These are phyloP conservation scores for Uloborus diversus DNA, from an alignment of 1,140 invertebrate species.

Conservation along the genomic window DNA sequence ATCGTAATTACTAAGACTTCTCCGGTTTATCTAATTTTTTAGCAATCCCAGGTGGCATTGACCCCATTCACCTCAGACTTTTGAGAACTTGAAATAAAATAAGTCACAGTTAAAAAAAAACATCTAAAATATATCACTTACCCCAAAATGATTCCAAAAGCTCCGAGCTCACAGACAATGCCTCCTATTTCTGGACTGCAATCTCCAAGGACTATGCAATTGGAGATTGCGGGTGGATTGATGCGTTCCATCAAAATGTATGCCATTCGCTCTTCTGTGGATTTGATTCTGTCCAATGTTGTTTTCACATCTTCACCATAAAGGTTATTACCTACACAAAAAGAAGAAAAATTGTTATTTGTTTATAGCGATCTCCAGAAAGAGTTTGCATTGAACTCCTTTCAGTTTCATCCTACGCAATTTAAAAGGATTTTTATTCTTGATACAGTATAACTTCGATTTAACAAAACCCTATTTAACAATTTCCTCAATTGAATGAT, in stretches of 20 bases:
- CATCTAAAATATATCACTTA: constrained; percentile 65
- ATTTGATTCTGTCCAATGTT: constrained; percentile 72
- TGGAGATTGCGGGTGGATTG: constrained; percentile 77
- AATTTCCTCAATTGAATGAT: no score
- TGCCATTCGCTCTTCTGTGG: constrained; percentile 75
- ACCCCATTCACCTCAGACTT: no score
- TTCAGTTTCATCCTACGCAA: neutral
- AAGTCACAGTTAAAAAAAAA: neutral
- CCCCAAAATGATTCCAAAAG: constrained; percentile 93
- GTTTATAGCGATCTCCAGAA: no score
- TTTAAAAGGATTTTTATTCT: neutral
- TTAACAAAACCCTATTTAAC: no score
- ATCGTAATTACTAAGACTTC: no score
- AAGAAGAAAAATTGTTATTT: neutral
- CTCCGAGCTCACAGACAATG: constrained; percentile 90
- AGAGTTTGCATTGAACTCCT: neutral
- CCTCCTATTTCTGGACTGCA: constrained; percentile 68
- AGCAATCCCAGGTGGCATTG: no score
- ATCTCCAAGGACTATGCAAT: constrained; percentile 81
- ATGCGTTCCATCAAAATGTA: constrained; percentile 98
- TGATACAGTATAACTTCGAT: neutral
- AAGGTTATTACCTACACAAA: constrained; percentile 78
- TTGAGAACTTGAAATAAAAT: neutral
- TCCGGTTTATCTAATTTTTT: neutral
- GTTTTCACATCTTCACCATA: constrained; percentile 83